These are phyloP conservation scores for Falcaria lacertinaria DNA, from an alignment of 2,888 invertebrate genomes.

Conservation along the genomic window DNA sequence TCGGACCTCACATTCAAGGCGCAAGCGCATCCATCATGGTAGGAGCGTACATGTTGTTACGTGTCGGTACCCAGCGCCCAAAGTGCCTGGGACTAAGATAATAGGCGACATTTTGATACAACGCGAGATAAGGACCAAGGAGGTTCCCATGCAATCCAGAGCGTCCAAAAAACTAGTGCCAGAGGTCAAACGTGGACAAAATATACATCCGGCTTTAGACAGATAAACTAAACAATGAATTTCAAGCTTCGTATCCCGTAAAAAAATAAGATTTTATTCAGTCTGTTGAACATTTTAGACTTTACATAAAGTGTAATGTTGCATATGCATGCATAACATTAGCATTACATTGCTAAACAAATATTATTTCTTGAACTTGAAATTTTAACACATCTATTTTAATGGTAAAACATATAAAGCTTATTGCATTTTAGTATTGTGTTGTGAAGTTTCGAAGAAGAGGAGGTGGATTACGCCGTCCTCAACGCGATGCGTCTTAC, in stretches of 20 bases:
- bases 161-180: conserved; percentile 44
- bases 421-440: no score
- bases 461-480: no score
- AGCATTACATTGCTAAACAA: no score
- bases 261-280: no score
- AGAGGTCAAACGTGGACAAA: conserved; percentile 63
- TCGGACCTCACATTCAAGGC: conserved; percentile 54
- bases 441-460: no score
- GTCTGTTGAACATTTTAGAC: no score
- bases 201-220: conserved; percentile 41
- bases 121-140: conserved; percentile 63
- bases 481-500: conserved; percentile 9
- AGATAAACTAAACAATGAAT: neutral
- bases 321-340: no score
- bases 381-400: no score
- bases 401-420: no score
- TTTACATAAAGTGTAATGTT: no score
- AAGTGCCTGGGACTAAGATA: conserved; percentile 72
- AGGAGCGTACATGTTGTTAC: conserved; percentile 56
- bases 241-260: neutral
- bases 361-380: no score
- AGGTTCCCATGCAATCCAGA: conserved; percentile 69
- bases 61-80: conserved; percentile 62
- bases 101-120: conserved; percentile 77
- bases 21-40: conserved; percentile 73